phyloP scores from a whole-genome alignment of 2,113 vertebrate species.

The Eubucco bourcierii region DNA sequence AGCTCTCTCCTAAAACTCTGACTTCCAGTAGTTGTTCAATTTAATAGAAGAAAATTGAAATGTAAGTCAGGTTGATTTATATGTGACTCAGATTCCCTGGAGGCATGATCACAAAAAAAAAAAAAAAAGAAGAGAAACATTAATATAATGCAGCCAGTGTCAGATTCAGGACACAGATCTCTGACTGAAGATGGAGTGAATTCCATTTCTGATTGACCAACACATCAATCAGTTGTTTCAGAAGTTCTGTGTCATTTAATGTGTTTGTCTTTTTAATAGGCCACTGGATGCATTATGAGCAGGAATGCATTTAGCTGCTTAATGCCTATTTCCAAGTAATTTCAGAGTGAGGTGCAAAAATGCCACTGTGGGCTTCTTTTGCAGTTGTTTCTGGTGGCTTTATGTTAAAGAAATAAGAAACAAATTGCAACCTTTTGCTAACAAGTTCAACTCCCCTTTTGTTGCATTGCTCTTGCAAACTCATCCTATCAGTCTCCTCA shows the following conservation, averaged over 20 bases:
- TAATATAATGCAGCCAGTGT: not conserved
- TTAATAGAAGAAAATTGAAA: not conserved
- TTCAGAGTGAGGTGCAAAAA: not conserved
- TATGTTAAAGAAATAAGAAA: not conserved
- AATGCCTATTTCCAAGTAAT: not conserved
- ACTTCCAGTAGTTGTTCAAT: conserved; percentile 21
- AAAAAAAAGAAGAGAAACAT: not conserved
- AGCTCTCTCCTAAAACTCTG: not conserved
- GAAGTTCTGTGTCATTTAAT: not conserved
- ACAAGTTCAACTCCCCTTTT: not conserved
- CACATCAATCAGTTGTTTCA: not conserved
- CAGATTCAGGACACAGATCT: not conserved
- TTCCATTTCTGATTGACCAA: conserved; percentile 18
- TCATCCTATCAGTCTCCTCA: not conserved
- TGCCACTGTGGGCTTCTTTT: not conserved
- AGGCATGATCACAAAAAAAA: not conserved
- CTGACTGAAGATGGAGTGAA: not conserved
- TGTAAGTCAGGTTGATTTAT: conserved; percentile 26
- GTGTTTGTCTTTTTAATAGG: conserved; percentile 7
- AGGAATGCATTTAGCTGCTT: conserved; percentile 1
- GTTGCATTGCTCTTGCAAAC: not conserved
- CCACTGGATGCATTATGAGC: not conserved
- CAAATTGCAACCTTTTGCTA: not conserved
- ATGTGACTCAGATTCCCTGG: not conserved
- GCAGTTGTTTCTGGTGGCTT: not conserved